Evolutionary conservation across 2,113 vertebrate species (phyloP), one percentile per base, ranked within the genome.

Genomic region (Passer domesticus): DNA sequence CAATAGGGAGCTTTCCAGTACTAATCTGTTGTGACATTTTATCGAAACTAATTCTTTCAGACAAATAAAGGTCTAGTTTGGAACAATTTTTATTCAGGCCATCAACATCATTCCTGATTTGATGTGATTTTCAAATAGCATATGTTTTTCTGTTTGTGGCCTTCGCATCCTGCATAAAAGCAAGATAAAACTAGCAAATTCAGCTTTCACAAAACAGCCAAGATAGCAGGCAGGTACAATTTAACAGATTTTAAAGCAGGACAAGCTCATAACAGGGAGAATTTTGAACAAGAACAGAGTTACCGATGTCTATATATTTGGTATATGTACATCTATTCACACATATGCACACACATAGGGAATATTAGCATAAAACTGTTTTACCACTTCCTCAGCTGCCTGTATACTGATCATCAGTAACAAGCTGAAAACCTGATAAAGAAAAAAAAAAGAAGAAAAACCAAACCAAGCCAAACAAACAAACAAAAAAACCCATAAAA

Each of bases 21-120:
- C 43, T 94, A 95, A 94, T 94, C 93, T 96, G 86, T 91, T 95
- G 66, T 95, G 93, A 94, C 82, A 93, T 89, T 95, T 95, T 95
- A 90, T 75, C 72, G 93, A 75, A 76, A 74, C 86, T 68, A 89
- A 92, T 92, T 94, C 87, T 95, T 90, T 70, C 72, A 85, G 87
- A 87, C 92, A 92, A 96, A 92, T 92, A 94, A 95, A 92, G n/a
- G 62, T 90, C 93, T 94, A 86, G 58, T 94, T 95, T 92, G 15
- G n/a, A 94, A 90, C 49, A 90, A 83, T 94, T 89, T 83, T 78
- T 92, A 73, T 84, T 93, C 72, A 94, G 83, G n/a, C 39, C 74
- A 90, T 94, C 82, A 92, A 73, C 67, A 93, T 91, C 74, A 67
- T 88, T 75, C 83, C 83, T 68, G 87, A 91, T 89, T 78, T 83